Percentiles rank a stretch among this genome's conserved stretches.
These are phyloP conservation scores for Sciaenops ocellatus DNA, from an alignment of 2,797 vertebrate genomes.

Conservation along the genomic window DNA sequence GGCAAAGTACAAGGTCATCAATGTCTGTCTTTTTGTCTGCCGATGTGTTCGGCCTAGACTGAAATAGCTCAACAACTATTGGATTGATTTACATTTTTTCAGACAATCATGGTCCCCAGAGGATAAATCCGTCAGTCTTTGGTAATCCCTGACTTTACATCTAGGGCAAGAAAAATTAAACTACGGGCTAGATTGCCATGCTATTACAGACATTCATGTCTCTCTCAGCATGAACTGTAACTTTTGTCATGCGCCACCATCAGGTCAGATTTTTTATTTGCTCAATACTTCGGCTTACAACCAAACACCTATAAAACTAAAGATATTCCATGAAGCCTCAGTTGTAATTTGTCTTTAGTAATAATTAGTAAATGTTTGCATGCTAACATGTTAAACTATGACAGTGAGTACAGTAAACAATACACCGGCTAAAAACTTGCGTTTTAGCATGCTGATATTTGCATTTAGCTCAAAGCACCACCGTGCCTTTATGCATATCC, in stretches of 20 bases:
- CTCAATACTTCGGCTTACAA: background rate
- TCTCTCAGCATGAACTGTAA: background rate
- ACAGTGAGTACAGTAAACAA: background rate
- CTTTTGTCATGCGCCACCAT: background rate
- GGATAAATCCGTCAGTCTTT: background rate
- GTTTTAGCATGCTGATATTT: background rate
- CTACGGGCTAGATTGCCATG: background rate
- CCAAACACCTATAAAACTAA: background rate
- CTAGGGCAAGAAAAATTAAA: background rate
- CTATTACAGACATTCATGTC: background rate
- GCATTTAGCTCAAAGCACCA: slow-evolving; percentile 10
- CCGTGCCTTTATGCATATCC: background rate
- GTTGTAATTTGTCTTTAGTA: background rate
- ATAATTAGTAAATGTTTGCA: background rate
- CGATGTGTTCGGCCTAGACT: background rate
- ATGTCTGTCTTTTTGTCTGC: background rate
- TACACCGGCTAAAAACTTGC: background rate
- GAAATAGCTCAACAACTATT: background rate
- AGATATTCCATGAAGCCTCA: background rate
- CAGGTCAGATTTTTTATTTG: background rate
- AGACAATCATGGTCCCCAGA: background rate
- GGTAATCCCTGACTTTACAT: background rate
- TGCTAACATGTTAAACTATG: background rate
- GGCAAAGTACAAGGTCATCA: background rate
- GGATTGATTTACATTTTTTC: background rate